These are phyloP conservation scores for Anguilla japonica DNA, from an alignment of 2,113 vertebrate species.

Conservation along the genomic window DNA sequence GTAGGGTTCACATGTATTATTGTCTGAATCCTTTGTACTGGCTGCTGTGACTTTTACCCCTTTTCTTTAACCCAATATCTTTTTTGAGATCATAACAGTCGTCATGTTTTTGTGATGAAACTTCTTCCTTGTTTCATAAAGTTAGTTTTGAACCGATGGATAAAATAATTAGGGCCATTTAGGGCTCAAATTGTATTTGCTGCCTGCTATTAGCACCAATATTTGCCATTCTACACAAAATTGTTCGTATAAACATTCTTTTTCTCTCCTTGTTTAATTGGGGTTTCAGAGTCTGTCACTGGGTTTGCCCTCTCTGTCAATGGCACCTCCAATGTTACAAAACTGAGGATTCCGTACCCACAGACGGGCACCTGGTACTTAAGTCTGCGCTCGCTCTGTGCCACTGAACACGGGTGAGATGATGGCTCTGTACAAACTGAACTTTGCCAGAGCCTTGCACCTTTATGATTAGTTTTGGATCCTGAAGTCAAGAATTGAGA, in stretches of 20 bases:
- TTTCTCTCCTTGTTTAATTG: constrained; percentile 10
- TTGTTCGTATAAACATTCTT: background rate
- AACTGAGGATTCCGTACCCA: constrained; percentile 90
- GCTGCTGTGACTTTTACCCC: no score
- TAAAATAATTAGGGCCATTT: background rate
- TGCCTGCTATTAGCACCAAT: background rate
- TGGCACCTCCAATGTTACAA: constrained; percentile 76
- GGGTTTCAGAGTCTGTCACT: constrained; percentile 71
- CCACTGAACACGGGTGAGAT: constrained; percentile 79
- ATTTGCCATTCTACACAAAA: background rate
- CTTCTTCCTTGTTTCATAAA: background rate
- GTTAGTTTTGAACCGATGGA: background rate
- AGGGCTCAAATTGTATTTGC: background rate
- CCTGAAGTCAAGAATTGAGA: background rate
- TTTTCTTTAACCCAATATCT: background rate
- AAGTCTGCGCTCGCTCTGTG: constrained; percentile 85
- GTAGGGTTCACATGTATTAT: constrained; percentile 58
- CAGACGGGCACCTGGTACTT: constrained; percentile 97
- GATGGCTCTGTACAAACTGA: background rate
- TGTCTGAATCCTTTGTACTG: background rate
- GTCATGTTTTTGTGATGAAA: background rate
- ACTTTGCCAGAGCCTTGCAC: background rate
- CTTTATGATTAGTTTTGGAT: background rate
- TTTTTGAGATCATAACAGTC: background rate
- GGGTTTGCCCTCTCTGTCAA: constrained; percentile 88